A percentile compares a stretch with the other conserved stretches of the same genome.
phyloP scores from a whole-genome alignment of 1,140 invertebrate species.

The Cheumatopsyche charites region DNA sequence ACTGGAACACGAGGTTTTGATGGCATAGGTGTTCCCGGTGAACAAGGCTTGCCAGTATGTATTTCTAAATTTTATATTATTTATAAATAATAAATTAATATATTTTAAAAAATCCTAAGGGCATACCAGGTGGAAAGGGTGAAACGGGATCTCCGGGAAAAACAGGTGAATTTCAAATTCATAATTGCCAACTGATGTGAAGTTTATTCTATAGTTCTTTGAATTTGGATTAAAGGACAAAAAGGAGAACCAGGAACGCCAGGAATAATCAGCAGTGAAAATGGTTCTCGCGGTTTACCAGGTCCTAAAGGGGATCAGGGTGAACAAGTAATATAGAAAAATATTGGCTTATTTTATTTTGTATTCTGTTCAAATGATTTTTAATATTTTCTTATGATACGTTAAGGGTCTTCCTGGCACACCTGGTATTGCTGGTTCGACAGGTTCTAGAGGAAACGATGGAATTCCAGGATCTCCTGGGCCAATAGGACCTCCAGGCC shows the following conservation, averaged over 20 bases:
- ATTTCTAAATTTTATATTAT: slow-evolving; percentile 17
- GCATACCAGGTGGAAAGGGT: not conserved
- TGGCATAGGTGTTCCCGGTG: slow-evolving; percentile 60
- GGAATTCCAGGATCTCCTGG: slow-evolving; percentile 20
- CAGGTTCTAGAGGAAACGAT: not conserved
- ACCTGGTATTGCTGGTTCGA: slow-evolving; percentile 7
- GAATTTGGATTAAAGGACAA: not conserved
- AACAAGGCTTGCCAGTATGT: slow-evolving; percentile 49
- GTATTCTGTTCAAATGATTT: too few relatives aligned
- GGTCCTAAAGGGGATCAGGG: slow-evolving; percentile 52
- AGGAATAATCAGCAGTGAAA: slow-evolving; percentile 29
- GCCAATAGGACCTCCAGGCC: slow-evolving; percentile 36
- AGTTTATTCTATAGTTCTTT: not conserved
- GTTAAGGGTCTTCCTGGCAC: slow-evolving; percentile 24
- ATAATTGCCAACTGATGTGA: not conserved
- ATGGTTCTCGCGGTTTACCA: slow-evolving; percentile 60
- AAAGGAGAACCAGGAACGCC: slow-evolving; percentile 21
- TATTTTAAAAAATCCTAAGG: too few relatives aligned
- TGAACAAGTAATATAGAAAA: slow-evolving; percentile 61
- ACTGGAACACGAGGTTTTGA: slow-evolving; percentile 54
- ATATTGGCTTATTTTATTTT: too few relatives aligned
- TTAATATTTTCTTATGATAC: not conserved
- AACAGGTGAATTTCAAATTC: slow-evolving; percentile 3
- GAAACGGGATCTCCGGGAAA: slow-evolving; percentile 29
- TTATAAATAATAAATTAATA: not conserved